Percentiles rank a stretch among this genome's conserved stretches.
phyloP scores from a whole-genome alignment of 2,113 vertebrate genomes.

The Pterocles burchelli region DNA sequence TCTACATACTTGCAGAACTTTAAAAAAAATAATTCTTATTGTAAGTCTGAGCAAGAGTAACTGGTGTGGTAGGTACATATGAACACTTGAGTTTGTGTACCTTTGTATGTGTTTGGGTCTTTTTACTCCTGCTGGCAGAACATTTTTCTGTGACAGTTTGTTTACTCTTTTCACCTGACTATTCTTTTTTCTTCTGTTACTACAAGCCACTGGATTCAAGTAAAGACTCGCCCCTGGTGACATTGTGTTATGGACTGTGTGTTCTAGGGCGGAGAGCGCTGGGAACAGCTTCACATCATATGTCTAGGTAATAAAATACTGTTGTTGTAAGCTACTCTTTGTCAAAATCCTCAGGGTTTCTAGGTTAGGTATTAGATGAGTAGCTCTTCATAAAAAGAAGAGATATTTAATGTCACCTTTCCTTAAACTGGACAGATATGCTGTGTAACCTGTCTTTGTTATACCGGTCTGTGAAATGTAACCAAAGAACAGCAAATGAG shows the following conservation, averaged over 20 bases:
- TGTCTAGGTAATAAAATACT: slow-evolving; percentile 88
- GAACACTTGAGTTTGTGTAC: background rate
- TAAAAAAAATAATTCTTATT: background rate
- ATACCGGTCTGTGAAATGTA: background rate
- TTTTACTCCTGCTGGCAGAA: background rate
- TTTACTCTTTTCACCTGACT: background rate
- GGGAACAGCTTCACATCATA: slow-evolving; percentile 96
- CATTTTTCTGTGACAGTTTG: background rate
- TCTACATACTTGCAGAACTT: background rate
- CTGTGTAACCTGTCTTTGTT: background rate
- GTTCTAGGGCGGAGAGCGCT: slow-evolving; percentile 95
- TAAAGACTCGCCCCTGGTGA: slow-evolving; percentile 91
- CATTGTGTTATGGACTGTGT: slow-evolving; percentile 93
- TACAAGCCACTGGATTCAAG: slow-evolving; percentile 89
- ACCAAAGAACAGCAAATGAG: background rate
- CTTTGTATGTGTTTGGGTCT: background rate
- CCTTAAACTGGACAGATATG: background rate
- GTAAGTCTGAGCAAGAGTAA: background rate
- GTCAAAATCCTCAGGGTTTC: background rate
- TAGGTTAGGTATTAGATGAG: background rate
- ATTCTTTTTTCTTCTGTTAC: background rate
- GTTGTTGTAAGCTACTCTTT: background rate
- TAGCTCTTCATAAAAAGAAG: background rate
- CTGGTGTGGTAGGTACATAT: background rate
- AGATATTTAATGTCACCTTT: background rate